Evolutionary conservation across 2,888 invertebrate genomes (phyloP).

Genomic region (Noctua pronuba): DNA sequence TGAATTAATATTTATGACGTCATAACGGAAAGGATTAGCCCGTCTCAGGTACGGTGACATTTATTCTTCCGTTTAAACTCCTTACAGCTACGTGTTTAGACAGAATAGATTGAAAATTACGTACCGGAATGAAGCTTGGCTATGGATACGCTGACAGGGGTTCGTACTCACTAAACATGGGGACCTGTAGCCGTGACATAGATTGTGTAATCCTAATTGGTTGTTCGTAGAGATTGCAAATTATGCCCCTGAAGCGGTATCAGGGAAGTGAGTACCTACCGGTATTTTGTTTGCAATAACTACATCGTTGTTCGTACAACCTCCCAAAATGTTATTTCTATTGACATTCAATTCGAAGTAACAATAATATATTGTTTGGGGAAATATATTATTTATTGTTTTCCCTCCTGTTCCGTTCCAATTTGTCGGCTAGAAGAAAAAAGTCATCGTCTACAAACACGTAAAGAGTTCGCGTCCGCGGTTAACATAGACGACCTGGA

Average conservation of each 20-base stretch:
- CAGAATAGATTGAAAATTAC: slow-evolving; percentile 66
- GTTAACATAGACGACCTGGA: slow-evolving; percentile 72
- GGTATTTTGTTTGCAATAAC: slow-evolving; percentile 10
- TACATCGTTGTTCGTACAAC: not conserved
- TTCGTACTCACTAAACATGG: slow-evolving; percentile 50
- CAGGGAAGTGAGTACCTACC: slow-evolving; percentile 10
- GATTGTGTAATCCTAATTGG: slow-evolving; percentile 61
- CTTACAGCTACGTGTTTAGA: slow-evolving; percentile 63
- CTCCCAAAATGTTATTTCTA: slow-evolving; percentile 13
- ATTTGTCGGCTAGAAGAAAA: slow-evolving; percentile 47
- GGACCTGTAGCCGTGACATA: slow-evolving; percentile 42
- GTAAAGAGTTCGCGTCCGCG: slow-evolving; percentile 59
- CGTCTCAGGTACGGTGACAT: slow-evolving; percentile 58
- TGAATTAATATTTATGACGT: slow-evolving; percentile 66
- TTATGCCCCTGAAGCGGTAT: slow-evolving; percentile 40
- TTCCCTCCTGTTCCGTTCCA: slow-evolving; percentile 29
- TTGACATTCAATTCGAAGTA: slow-evolving; percentile 34
- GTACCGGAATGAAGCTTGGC: slow-evolving; percentile 43
- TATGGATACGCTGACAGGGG: slow-evolving; percentile 51
- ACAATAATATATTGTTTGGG: slow-evolving; percentile 28
- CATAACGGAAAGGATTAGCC: slow-evolving; percentile 64
- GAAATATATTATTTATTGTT: slow-evolving; percentile 49
- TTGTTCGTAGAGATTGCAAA: slow-evolving; percentile 59
- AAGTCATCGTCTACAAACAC: slow-evolving; percentile 54
- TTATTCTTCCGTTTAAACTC: slow-evolving; percentile 62